A percentile compares a stretch with the other conserved stretches of the same genome.
Evolutionary conservation across 2,888 invertebrate genomes (phyloP).

Genomic region (Pterostichus niger): DNA sequence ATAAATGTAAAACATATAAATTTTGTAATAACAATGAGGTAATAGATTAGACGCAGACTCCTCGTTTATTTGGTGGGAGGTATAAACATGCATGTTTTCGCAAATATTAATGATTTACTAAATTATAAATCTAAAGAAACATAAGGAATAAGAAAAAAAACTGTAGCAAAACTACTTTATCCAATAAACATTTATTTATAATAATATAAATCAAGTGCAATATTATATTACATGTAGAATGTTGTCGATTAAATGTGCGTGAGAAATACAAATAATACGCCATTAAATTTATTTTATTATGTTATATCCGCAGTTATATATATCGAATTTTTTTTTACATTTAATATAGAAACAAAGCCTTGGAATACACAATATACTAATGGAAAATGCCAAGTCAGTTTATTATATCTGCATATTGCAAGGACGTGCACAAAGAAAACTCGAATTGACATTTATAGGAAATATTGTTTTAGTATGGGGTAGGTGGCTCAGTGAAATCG

Average conservation of each 20-base stretch:
- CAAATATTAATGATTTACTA: neutral
- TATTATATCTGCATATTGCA: conserved; percentile 22
- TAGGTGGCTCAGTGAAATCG: too few relatives aligned
- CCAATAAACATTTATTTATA: neutral
- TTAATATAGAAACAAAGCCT: conserved; percentile 32
- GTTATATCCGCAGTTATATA: conserved; percentile 45
- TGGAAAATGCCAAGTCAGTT: conserved; percentile 3
- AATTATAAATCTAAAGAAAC: neutral
- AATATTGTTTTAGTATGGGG: too few relatives aligned
- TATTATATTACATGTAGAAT: conserved; percentile 6
- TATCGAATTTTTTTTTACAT: conserved; percentile 23
- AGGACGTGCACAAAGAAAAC: conserved; percentile 34
- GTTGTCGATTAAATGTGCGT: conserved; percentile 22
- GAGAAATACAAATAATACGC: conserved; percentile 51
- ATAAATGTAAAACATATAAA: too few relatives aligned
- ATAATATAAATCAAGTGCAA: conserved; percentile 28
- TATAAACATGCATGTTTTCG: too few relatives aligned
- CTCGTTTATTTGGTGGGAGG: too few relatives aligned
- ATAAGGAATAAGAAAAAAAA: conserved; percentile 13
- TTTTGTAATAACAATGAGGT: too few relatives aligned
- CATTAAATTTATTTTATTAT: conserved; percentile 37
- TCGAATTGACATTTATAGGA: too few relatives aligned
- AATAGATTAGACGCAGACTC: too few relatives aligned
- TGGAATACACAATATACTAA: conserved; percentile 35
- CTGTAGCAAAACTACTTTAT: conserved; percentile 33